phyloP scores from a whole-genome alignment of 2,888 invertebrate species.

The Junonia oenone region DNA sequence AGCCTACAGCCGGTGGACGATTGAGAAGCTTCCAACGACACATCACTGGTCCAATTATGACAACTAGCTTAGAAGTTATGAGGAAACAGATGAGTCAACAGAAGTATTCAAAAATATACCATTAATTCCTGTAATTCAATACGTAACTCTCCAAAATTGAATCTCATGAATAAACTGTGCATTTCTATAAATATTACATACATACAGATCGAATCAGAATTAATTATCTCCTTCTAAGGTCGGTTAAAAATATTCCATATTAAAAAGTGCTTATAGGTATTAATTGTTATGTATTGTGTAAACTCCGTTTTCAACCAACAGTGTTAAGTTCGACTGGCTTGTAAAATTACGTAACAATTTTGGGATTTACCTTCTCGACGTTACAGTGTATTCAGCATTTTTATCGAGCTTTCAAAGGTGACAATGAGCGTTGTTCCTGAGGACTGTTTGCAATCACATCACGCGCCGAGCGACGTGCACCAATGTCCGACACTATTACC shows the following conservation, averaged over 20 bases:
- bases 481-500: conserved; percentile 43
- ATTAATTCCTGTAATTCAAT: too few relatives aligned
- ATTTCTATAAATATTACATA: too few relatives aligned
- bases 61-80: too few relatives aligned
- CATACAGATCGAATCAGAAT: too few relatives aligned
- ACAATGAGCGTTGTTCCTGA: conserved; percentile 13
- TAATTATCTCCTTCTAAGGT: too few relatives aligned
- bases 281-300: background rate
- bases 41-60: too few relatives aligned
- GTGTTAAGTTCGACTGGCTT: background rate
- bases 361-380: background rate
- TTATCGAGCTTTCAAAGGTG: conserved; percentile 8
- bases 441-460: conserved; percentile 30
- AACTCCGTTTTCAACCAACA: background rate
- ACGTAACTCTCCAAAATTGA: too few relatives aligned
- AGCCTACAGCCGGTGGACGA: too few relatives aligned
- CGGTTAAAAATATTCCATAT: background rate
- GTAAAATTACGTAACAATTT: background rate
- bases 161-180: too few relatives aligned
- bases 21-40: too few relatives aligned
- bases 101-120: too few relatives aligned
- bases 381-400: conserved; percentile 5
- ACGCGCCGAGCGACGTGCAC: conserved; percentile 40
- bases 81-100: too few relatives aligned
- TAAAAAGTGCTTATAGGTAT: background rate